Conservation (phyloP, 2,113 vertebrate genomes). For the Muscicapa adusta region DNA sequence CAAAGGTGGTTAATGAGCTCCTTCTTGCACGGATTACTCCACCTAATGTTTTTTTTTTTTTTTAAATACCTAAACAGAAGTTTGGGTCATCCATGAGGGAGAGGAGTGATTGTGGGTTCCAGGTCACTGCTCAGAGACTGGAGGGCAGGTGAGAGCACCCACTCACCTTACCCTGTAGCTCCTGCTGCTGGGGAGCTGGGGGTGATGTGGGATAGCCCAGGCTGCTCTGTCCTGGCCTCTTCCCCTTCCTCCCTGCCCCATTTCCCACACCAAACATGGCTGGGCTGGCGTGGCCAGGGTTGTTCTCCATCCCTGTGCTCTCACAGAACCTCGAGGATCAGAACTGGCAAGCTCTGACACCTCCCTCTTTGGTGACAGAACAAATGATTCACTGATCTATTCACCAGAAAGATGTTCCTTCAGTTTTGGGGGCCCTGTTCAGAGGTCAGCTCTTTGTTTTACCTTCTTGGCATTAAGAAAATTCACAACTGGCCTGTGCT, state of each 20-base stretch:
- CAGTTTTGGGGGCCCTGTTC: fast-evolving
- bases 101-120: neutral
- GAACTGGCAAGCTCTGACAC: neutral
- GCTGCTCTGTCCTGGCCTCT: neutral
- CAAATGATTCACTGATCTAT: fast-evolving
- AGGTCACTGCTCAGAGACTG: neutral
- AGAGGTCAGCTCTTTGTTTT: neutral
- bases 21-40: neutral
- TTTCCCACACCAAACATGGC: neutral
- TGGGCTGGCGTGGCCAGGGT: neutral
- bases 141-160: neutral
- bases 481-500: fast-evolving
- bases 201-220: neutral
- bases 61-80: neutral
- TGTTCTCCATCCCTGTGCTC: neutral
- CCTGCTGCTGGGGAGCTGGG: neutral
- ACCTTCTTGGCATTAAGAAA: neutral
- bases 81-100: neutral
- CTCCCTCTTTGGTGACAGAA: neutral
- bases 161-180: fast-evolving
- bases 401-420: neutral
- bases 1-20: neutral
- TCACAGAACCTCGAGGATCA: neutral
- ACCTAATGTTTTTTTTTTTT: neutral
- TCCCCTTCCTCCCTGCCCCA: neutral